A percentile compares a stretch with the other conserved stretches of the same genome.
Evolutionary conservation across 1,140 invertebrate species (phyloP).

Genomic region (Micrasema minimum): DNA sequence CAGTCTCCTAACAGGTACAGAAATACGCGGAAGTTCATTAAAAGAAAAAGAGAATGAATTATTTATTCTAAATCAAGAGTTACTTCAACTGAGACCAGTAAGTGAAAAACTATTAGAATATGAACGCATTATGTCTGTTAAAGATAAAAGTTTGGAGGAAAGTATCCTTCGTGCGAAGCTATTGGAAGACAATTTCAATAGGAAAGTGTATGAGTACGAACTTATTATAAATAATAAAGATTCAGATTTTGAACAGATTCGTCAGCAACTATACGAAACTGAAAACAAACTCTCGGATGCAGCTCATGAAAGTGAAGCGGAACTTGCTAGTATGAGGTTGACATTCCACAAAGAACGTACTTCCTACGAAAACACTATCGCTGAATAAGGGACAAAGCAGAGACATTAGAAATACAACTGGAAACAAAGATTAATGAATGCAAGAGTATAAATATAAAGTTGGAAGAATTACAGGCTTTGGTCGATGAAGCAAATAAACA

Average conservation of each 20-base stretch:
- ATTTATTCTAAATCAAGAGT: slow-evolving; percentile 17
- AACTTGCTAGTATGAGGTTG: slow-evolving; percentile 61
- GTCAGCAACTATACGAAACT: slow-evolving; percentile 61
- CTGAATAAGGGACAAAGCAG: slow-evolving; percentile 58
- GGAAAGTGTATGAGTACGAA: slow-evolving; percentile 43
- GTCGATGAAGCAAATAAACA: slow-evolving; percentile 67
- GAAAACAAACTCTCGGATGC: slow-evolving; percentile 64
- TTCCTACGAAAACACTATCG: slow-evolving; percentile 56
- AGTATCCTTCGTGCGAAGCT: slow-evolving; percentile 18
- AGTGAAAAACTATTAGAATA: slow-evolving; percentile 23
- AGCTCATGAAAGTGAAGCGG: slow-evolving; percentile 65
- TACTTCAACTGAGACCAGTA: slow-evolving; percentile 18
- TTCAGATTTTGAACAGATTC: slow-evolving; percentile 51
- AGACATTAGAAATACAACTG: slow-evolving; percentile 58
- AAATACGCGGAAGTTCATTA: slow-evolving; percentile 54
- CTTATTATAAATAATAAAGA: slow-evolving; percentile 43
- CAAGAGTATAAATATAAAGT: slow-evolving; percentile 62
- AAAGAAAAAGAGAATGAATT: slow-evolving; percentile 37
- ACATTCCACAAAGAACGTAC: slow-evolving; percentile 62
- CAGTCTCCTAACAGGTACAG: slow-evolving; percentile 56
- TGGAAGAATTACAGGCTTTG: slow-evolving; percentile 66
- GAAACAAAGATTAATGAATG: slow-evolving; percentile 65
- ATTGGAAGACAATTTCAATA: slow-evolving; percentile 38
- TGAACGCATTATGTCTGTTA: slow-evolving; percentile 31
- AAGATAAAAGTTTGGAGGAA: slow-evolving; percentile 42